Conservation (phyloP, 2,888 invertebrate genomes). For the Rapana venosa region DNA sequence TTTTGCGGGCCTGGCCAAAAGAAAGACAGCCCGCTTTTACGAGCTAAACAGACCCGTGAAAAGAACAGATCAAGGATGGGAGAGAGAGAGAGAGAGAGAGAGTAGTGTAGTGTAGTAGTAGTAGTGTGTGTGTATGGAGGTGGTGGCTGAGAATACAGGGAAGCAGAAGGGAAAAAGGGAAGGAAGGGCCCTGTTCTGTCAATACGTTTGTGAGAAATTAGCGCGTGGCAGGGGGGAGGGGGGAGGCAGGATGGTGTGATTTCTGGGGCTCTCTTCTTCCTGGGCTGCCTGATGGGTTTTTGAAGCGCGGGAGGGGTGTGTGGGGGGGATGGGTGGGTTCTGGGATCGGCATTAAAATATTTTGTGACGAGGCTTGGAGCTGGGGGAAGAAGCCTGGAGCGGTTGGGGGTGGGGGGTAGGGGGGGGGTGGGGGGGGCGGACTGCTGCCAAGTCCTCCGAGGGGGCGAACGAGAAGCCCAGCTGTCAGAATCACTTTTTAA, state of each 20-base stretch:
- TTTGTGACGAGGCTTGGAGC: conserved; percentile 24
- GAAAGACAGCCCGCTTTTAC: conserved; percentile 12
- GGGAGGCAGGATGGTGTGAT: background rate
- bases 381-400: too few species aligned
- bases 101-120: background rate
- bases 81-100: background rate
- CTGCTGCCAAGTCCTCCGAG: background rate
- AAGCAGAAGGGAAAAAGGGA: background rate
- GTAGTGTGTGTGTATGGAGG: too few species aligned
- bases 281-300: conserved; percentile 7
- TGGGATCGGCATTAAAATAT: conserved; percentile 38
- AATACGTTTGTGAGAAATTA: conserved; percentile 40
- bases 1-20: conserved; percentile 17
- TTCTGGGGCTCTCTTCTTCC: conserved; percentile 1
- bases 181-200: background rate
- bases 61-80: background rate
- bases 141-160: too few species aligned
- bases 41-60: conserved; percentile 24
- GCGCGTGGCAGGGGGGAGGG: conserved; percentile 30
- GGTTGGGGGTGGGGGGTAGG: too few species aligned
- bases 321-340: too few species aligned
- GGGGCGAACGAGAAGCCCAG: background rate
- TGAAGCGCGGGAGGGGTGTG: too few species aligned
- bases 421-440: background rate
- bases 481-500: conserved; percentile 7